Evolutionary conservation across 2,113 vertebrate species (phyloP).

Genomic region (Sinocyclocheilus rhinocerous): DNA sequence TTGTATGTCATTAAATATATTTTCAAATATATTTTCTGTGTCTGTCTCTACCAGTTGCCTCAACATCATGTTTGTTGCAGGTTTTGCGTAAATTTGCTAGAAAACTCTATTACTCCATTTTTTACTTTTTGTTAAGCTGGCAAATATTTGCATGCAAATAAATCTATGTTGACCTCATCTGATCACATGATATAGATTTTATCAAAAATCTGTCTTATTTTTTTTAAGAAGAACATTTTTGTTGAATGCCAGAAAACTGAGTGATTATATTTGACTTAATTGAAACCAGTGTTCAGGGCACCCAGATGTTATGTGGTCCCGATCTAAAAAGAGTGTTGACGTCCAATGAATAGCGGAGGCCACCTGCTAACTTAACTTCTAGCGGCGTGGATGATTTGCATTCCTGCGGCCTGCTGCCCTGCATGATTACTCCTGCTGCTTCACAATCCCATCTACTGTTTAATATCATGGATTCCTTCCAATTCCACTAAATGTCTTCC

Average conservation of each 20-base stretch:
- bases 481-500: constrained; percentile 79
- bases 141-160: constrained; percentile 29
- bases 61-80: too few species aligned
- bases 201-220: too few species aligned
- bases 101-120: too few species aligned
- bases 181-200: too few species aligned
- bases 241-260: constrained; percentile 74
- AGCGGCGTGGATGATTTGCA: constrained; percentile 87
- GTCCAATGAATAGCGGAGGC: constrained; percentile 86
- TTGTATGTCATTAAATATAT: constrained; percentile 76
- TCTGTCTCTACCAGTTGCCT: constrained; percentile 58
- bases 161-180: constrained; percentile 74
- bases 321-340: constrained; percentile 83
- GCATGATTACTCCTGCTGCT: constrained; percentile 87
- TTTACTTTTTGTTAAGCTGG: too few species aligned
- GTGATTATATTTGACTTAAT: constrained; percentile 85
- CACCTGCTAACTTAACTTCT: constrained; percentile 92
- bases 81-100: background rate
- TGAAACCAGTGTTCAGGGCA: constrained; percentile 84
- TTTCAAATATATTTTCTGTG: constrained; percentile 54
- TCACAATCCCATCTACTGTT: constrained; percentile 87
- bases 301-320: constrained; percentile 84
- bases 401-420: constrained; percentile 93
- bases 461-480: constrained; percentile 84
- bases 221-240: constrained; percentile 56